Evolutionary conservation across 2,113 vertebrate species (phyloP).

Genomic region (Dryoscopus gambensis): DNA sequence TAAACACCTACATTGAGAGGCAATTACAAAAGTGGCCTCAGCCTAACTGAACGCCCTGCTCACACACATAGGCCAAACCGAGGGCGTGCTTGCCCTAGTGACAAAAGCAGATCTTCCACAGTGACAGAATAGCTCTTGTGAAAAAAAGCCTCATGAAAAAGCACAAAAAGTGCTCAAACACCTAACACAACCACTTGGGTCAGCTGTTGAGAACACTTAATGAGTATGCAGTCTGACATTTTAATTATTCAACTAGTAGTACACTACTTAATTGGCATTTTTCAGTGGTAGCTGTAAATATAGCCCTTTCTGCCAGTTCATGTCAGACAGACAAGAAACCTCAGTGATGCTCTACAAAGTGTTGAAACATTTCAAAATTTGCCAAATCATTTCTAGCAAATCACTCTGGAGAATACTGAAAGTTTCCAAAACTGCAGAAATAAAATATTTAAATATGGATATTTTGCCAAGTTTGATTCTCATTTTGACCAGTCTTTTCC

Average conservation of each 20-base stretch:
- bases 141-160: not conserved
- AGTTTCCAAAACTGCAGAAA: not conserved
- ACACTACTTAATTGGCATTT: not conserved
- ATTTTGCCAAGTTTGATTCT: not conserved
- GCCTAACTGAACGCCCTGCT: not conserved
- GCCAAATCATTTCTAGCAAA: not conserved
- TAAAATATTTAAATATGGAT: not conserved
- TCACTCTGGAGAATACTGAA: not conserved
- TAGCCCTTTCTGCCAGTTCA: not conserved
- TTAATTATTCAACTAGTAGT: not conserved
- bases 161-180: not conserved
- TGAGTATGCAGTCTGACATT: not conserved
- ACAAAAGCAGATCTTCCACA: not conserved
- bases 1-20: not conserved
- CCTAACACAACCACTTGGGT: not conserved
- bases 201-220: not conserved
- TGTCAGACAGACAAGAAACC: not conserved
- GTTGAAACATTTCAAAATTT: not conserved
- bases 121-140: not conserved
- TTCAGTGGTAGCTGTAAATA: not conserved
- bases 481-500: not conserved
- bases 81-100: not conserved
- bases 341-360: not conserved
- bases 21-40: not conserved
- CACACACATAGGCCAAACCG: fast-evolving